A percentile compares a stretch with the other conserved stretches of the same genome.
These are phyloP conservation scores for Melanotaenia maccullochi DNA, from an alignment of 2,797 vertebrate species.

Conservation along the genomic window DNA sequence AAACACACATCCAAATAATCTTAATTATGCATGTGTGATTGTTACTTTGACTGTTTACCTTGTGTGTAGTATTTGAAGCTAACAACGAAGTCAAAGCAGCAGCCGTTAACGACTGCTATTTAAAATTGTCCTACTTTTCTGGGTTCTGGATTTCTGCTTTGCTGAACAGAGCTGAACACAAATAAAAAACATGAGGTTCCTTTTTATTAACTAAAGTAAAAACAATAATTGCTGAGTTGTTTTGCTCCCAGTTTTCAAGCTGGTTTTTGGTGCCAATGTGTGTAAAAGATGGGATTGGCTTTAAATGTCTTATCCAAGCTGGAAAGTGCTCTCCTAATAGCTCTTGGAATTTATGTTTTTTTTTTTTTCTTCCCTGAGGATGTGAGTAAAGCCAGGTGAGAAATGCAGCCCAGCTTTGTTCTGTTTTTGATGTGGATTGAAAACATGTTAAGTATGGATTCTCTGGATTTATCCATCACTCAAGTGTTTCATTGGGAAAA, in stretches of 20 bases:
- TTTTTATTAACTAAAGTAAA: background rate
- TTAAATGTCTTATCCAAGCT: conserved; percentile 13
- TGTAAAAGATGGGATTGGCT: background rate
- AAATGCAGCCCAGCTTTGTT: conserved; percentile 3
- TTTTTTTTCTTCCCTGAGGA: conserved; percentile 13
- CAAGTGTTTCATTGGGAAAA: conserved; percentile 39
- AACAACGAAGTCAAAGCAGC: background rate
- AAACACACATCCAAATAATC: background rate
- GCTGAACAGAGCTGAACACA: background rate
- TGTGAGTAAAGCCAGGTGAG: conserved; percentile 5
- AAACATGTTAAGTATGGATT: conserved; percentile 49
- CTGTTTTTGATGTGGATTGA: conserved; percentile 33
- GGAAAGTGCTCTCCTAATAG: conserved; percentile 1
- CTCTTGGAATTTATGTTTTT: conserved; percentile 15
- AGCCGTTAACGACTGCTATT: background rate
- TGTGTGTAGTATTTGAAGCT: background rate
- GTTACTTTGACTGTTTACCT: background rate
- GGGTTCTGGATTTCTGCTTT: background rate
- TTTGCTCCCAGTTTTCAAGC: background rate
- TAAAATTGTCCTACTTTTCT: background rate
- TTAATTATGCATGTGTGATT: background rate
- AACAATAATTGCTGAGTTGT: background rate
- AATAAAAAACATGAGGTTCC: background rate
- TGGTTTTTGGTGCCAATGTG: background rate
- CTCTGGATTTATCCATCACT: conserved; percentile 43